Conservation (phyloP, 2,113 vertebrate genomes). For the Zosterops hypoxanthus region DNA sequence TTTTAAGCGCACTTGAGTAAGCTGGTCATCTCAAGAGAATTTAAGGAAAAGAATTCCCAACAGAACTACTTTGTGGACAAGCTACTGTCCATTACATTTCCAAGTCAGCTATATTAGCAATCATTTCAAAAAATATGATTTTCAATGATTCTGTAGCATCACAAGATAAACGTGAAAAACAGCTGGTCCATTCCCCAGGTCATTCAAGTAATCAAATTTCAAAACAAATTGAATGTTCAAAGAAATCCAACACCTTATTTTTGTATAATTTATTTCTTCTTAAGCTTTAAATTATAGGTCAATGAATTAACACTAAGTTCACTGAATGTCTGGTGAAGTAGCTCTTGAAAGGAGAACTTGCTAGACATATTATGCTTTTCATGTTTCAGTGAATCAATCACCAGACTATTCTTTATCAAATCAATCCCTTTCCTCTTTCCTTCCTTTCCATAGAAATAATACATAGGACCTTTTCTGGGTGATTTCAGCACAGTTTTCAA, state of each 20-base stretch:
- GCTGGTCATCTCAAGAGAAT: not conserved
- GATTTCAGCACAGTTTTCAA: not conserved
- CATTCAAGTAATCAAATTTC: not conserved
- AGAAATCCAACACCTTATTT: not conserved
- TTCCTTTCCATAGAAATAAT: not conserved
- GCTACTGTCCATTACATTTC: not conserved
- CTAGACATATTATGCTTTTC: not conserved
- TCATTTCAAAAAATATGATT: not conserved
- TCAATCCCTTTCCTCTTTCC: not conserved
- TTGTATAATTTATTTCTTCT: not conserved
- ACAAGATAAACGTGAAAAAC: not conserved
- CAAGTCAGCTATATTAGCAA: not conserved
- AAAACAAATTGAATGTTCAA: not conserved
- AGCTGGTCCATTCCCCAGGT: not conserved
- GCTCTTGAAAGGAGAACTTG: not conserved
- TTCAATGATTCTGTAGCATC: not conserved
- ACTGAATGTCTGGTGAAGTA: not conserved
- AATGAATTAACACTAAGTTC: not conserved
- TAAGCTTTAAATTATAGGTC: not conserved
- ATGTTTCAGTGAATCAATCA: not conserved
- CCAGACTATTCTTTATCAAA: not conserved
- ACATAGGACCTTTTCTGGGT: not conserved
- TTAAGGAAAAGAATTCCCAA: not conserved
- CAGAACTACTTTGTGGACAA: not conserved
- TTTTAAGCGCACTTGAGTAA: not conserved